Conservation (phyloP, 2,888 invertebrate species). For the Cryptophagus acutangulus region DNA sequence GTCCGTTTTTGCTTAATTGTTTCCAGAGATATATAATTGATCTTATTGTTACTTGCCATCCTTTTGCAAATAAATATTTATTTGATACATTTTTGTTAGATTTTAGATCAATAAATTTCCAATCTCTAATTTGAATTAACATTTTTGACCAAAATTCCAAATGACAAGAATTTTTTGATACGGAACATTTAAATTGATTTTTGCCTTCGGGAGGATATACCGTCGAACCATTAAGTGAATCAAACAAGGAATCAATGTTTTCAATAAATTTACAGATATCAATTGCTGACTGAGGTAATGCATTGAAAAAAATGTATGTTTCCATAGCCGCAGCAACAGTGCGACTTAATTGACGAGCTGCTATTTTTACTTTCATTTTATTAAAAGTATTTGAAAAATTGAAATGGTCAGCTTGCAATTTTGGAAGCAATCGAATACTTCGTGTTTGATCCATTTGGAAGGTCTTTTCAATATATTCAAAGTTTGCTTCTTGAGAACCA, state of each 20-base stretch:
- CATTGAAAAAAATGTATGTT: not conserved
- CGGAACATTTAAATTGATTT: slow-evolving; percentile 10
- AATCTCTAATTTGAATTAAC: not conserved
- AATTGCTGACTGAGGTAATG: slow-evolving; percentile 4
- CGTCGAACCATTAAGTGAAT: slow-evolving; percentile 9
- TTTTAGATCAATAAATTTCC: slow-evolving; percentile 6
- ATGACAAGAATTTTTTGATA: slow-evolving; percentile 8
- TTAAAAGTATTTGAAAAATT: slow-evolving; percentile 13
- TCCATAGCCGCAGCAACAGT: slow-evolving; percentile 9
- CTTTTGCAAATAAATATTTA: not conserved
- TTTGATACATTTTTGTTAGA: slow-evolving; percentile 3
- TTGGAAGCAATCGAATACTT: slow-evolving; percentile 10
- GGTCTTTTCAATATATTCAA: slow-evolving; percentile 12
- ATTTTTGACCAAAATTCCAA: slow-evolving; percentile 7
- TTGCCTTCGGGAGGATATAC: not conserved
- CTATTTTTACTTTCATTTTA: slow-evolving; percentile 17
- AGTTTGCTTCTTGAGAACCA: slow-evolving; percentile 12
- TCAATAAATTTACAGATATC: slow-evolving; percentile 11
- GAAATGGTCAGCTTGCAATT: slow-evolving; percentile 11
- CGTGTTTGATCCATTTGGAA: slow-evolving; percentile 14
- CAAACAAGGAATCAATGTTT: slow-evolving; percentile 6
- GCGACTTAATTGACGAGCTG: slow-evolving; percentile 4
- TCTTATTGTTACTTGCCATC: slow-evolving; percentile 10
- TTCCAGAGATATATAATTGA: slow-evolving; percentile 7
- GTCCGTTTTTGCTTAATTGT: not conserved